phyloP scores from a whole-genome alignment of 2,113 vertebrate genomes.

The Budorcas taxicolor region DNA sequence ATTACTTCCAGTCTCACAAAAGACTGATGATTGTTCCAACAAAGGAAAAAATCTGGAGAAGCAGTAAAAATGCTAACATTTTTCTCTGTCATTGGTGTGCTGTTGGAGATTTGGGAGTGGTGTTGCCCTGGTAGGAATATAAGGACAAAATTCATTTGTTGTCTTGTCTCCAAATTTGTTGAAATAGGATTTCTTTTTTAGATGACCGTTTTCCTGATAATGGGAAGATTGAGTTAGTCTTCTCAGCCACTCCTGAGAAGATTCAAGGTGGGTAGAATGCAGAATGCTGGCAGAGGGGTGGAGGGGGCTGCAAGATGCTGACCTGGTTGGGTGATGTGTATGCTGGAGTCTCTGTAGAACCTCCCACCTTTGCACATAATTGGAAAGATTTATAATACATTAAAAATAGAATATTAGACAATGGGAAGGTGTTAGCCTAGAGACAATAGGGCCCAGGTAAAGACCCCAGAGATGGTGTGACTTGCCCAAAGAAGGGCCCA shows the following conservation, averaged over 20 bases:
- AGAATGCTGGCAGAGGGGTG: neutral
- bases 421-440: no score
- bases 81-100: rapidly evolving
- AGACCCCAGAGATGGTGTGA: neutral
- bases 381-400: neutral
- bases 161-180: neutral
- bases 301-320: rapidly evolving
- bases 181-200: slow-evolving; percentile 58
- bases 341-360: rapidly evolving
- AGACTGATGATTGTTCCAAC: neutral
- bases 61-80: rapidly evolving
- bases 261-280: slow-evolving; percentile 83
- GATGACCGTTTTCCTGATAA: slow-evolving; percentile 92
- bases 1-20: neutral
- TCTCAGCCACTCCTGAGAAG: slow-evolving; percentile 92
- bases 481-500: no score
- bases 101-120: no score
- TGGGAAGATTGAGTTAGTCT: slow-evolving; percentile 92
- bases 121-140: rapidly evolving
- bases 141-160: rapidly evolving
- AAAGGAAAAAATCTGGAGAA: neutral
- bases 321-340: rapidly evolving
- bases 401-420: no score
- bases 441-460: neutral
- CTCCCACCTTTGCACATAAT: rapidly evolving